phyloP scores from a whole-genome alignment of 2,888 invertebrate genomes.

The Philereme vetulata region DNA sequence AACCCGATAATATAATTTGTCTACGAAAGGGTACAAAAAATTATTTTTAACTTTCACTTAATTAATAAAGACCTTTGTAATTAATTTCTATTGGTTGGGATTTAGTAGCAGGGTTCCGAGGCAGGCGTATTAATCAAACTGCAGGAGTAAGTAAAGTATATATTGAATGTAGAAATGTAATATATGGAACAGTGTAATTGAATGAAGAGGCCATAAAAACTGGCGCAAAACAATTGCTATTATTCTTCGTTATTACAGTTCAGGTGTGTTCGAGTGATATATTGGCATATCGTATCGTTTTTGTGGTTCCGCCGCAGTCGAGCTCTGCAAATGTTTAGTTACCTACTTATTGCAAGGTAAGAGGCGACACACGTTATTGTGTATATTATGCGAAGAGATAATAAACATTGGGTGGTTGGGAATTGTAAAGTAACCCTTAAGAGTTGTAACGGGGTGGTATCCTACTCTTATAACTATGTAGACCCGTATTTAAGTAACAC shows the following conservation, averaged over 20 bases:
- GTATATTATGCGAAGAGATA: conserved; percentile 1
- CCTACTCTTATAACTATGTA: no score
- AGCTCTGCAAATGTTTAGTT: conserved; percentile 54
- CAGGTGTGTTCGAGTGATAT: conserved; percentile 77
- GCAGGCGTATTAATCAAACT: conserved; percentile 30
- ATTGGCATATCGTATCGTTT: conserved; percentile 70
- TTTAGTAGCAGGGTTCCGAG: conserved; percentile 25
- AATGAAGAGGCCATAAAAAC: conserved; percentile 77
- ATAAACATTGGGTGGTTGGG: no score
- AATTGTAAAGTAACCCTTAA: no score
- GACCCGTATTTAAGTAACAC: no score
- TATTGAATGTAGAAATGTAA: conserved; percentile 37
- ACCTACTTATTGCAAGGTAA: conserved; percentile 45
- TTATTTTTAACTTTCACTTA: conserved; percentile 34
- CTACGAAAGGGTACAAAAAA: conserved; percentile 32
- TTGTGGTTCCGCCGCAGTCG: conserved; percentile 53
- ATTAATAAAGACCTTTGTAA: conserved; percentile 35
- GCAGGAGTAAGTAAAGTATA: conserved; percentile 32
- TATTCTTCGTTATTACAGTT: conserved; percentile 77
- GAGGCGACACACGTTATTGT: conserved; percentile 10
- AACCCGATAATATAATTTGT: conserved; percentile 17
- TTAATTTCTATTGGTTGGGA: conserved; percentile 38
- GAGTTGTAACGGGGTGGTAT: no score
- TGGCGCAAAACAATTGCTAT: conserved; percentile 73
- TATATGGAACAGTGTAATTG: conserved; percentile 48